These are phyloP conservation scores for Chalcosyrphus nemorum DNA, from an alignment of 2,888 invertebrate genomes.

Conservation along the genomic window DNA sequence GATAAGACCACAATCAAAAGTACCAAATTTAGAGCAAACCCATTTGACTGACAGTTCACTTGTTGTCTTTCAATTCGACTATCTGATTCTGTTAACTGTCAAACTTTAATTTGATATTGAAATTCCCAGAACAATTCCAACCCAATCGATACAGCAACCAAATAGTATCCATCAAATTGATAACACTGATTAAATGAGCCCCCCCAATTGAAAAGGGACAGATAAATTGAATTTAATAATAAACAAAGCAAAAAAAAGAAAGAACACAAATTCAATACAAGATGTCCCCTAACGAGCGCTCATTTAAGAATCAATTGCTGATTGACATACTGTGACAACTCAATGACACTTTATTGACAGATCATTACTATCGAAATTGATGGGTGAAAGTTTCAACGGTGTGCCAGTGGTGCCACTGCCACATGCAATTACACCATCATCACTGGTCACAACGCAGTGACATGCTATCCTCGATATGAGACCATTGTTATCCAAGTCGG, in stretches of 20 bases:
- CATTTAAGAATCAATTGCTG: conserved; percentile 53
- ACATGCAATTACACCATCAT: conserved; percentile 62
- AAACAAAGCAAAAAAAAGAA: not conserved
- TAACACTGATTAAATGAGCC: conserved; percentile 21
- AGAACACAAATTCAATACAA: no score
- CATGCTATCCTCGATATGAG: conserved; percentile 26
- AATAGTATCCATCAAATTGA: not conserved
- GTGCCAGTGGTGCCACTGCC: conserved; percentile 35
- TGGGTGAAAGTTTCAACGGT: conserved; percentile 59
- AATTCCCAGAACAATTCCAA: not conserved
- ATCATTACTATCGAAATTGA: conserved; percentile 62
- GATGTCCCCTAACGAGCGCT: conserved; percentile 41
- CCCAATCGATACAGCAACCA: not conserved
- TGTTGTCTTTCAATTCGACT: no score
- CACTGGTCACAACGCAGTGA: conserved; percentile 11
- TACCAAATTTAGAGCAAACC: no score
- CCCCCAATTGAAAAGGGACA: conserved; percentile 13
- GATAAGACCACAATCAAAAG: no score
- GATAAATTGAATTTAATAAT: conserved; percentile 19
- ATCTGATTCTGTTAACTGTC: not conserved
- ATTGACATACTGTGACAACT: conserved; percentile 62
- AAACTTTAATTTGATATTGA: not conserved
- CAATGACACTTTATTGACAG: conserved; percentile 68
- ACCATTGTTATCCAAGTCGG: conserved; percentile 8
- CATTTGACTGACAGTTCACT: no score